Base-by-base conservation (phyloP, 2,797 vertebrate genomes). In the Phrynocephalus vlangalii region DNA sequence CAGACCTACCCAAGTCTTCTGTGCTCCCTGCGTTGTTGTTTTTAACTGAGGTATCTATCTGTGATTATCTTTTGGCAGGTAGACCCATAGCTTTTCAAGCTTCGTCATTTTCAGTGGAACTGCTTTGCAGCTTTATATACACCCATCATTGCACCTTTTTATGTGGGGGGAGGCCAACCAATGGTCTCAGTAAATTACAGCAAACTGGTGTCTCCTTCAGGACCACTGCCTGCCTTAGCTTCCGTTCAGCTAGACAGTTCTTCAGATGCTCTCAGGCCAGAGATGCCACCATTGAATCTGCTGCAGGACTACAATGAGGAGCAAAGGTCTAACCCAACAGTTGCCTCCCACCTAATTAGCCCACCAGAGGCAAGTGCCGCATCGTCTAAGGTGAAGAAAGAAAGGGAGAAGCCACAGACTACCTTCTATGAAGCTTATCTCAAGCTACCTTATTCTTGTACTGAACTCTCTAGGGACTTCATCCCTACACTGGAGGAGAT, bases 401-500 rank as follows among this genome's bases (percentile, higher is more conserved):
- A 86, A 1, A 94, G 92, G 2, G 87, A 93, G 20, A 92, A 88
- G 52, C 9, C 90, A 28, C 92, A 68, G 67, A 22, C 38, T 70
- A 16, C 70, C 80, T 89, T 86, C 56, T 91, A 89, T 0, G 86
- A 94, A 84, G 79, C 93, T 84, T 96, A 96, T 26, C 88, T 95
- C 50, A 96, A 93, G 20, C 93, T 98, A 86, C 97, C 97, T 0
- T 97, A 98, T 38, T 98, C 98, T 88, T 92, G 95, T 30, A 94
- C 96, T 83, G 92, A 92, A 22, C 95, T 96, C 38, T 96, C 97
- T 0, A 97, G 93, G 33, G 95, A 96, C 1, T 98, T 98, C 88
- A 96, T 96, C 44, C 98, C 98, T 2, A 98, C 98, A 1, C 94
- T 98, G 92, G 98, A 98, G 92, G 98, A 98, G 95, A 98, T 98